Percentiles rank a stretch among this genome's conserved stretches.
phyloP scores from a whole-genome alignment of 2,113 vertebrate species.

The Heterotis niloticus region DNA sequence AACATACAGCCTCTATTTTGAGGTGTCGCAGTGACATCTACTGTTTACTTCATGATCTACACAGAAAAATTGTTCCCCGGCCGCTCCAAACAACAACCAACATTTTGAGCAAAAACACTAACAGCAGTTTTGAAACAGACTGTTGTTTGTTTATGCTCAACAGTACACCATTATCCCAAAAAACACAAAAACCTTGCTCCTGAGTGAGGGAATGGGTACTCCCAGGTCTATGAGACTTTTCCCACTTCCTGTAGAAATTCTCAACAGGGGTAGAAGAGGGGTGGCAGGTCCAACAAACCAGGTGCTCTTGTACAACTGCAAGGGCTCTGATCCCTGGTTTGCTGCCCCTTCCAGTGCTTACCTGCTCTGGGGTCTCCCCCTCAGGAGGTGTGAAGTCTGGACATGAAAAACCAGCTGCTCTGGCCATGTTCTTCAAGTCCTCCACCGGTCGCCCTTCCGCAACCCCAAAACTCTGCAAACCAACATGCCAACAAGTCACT shows the following conservation, averaged over 20 bases:
- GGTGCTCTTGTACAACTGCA: background rate
- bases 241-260: background rate
- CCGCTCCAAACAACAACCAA: background rate
- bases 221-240: no score
- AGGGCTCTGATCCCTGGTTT: no score
- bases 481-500: background rate
- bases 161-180: no score
- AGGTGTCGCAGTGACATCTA: background rate
- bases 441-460: conserved; percentile 80
- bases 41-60: conserved; percentile 3
- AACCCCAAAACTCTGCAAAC: conserved; percentile 77
- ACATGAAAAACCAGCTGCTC: conserved; percentile 74
- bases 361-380: conserved; percentile 87
- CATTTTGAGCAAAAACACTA: background rate
- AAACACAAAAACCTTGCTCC: no score
- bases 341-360: conserved; percentile 42
- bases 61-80: background rate
- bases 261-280: background rate
- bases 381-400: conserved; percentile 81
- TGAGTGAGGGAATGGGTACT: no score
- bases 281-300: background rate
- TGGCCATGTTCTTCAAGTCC: conserved; percentile 87
- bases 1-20: background rate
- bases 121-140: background rate
- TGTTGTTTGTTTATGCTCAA: no score